Evolutionary conservation across 2,797 vertebrate species (phyloP), one percentile per base, ranked within the genome.

Genomic region (Notolabrus celidotus): DNA sequence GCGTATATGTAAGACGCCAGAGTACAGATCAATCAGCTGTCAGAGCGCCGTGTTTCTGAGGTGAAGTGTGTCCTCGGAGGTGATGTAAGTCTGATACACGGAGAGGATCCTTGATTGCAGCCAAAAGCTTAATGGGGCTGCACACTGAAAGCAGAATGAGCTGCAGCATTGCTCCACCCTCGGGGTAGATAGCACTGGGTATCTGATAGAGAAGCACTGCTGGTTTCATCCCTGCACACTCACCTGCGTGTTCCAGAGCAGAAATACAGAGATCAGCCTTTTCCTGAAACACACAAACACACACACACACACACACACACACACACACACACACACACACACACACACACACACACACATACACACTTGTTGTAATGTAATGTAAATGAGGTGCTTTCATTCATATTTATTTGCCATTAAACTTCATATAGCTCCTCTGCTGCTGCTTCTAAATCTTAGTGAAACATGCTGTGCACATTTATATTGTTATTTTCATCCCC

Each of bases 71-170:
- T 47, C 74, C 68, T 78, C 31, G 3, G 75, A 88, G 83, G 79
- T 84, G 53, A 84, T 79, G 62, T 70, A 8, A 72, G 71, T 51
- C 76, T 77, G 79, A 78, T 85, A 68, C 36, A 71, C 54, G 49
- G 33, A 59, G 73, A 57, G 16, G 56, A 70, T 86, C 74, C 86
- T 83, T 88, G 84, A 91, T 87, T 86, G 81, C 79, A 82, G 80
- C 68, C 61, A 45, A 45, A 16, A 68, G 68, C 75, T 71, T 87
- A 85, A 89, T 83, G 76, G 79, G 61, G 65, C 67, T 73, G 42
- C 0, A 43, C 34, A 9, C 49, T 38, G 79, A 79, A 71, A 80
- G 82, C 29, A 12, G 57, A 83, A 83, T 34, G 61, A 66, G 52
- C 74, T 61, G 45, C 67, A 61, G 70, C 54, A 31, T 51, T 17